Evolutionary conservation across 2,888 invertebrate genomes (phyloP), one percentile per base, ranked within the genome.

Genomic region (Patella caerulea): DNA sequence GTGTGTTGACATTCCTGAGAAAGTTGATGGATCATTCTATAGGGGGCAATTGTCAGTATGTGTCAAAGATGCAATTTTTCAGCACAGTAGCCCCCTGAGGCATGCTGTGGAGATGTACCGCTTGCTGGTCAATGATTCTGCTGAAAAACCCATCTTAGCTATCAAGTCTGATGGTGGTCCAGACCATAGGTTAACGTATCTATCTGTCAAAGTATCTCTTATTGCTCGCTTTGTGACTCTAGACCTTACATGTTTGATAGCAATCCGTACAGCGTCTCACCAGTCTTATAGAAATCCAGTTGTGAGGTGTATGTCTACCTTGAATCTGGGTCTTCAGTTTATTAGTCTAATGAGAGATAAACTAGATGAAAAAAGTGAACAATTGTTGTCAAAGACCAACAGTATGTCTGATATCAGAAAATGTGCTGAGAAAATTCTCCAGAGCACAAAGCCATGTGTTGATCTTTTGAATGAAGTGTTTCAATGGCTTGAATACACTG

Each of bases 61-160:
- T 73, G 9, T 80, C 56, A 80, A 80, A 71, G 78, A 80, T 65
- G 74, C 55, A 70, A 55, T 73, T 54, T 76, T 80, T 29, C 70
- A 80, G 70, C 78, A 75, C 11, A 69, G 70, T 53, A 72, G 55
- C 24, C 76, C 76, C 7, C 19, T 78, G 17, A 73, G 78, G 55
- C 80, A 80, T 59, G 65, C 56, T 24, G 72, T 74, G 11, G 78
- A 80, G 54, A 72, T 74, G 52, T 17, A 69, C 19, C 12, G 17
- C 9, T 29, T 75, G 11, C 34, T 75, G 12, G 24, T n/a, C 15
- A 53, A 19, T 73, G 59, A 34, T 17, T 53, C 54, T n/a, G 55
- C 70, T 19, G 45, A 17, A 14, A 74, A 78, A n/a, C 78, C 78
- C n/a, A 74, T 78, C 52, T 59, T 80, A 14, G 65, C 53, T 54